Conservation (phyloP, 2,797 vertebrate genomes). For the Gymnopithys bicolor region DNA sequence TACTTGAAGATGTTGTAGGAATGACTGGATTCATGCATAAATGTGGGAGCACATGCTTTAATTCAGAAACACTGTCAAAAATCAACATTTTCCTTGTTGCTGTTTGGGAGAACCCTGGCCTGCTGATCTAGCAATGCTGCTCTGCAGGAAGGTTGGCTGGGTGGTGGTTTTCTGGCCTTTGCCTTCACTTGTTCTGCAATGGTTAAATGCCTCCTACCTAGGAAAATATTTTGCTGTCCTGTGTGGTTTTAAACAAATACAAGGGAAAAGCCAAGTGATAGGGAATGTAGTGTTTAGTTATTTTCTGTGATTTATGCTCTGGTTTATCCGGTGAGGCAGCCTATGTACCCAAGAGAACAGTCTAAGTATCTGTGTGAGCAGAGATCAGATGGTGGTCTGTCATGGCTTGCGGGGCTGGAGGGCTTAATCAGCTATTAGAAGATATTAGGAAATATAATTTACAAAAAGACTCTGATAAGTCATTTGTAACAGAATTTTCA, state of each 20-base stretch:
- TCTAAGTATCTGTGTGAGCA: neutral
- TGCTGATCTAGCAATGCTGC: neutral
- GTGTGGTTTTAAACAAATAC: neutral
- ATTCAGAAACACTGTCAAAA: neutral
- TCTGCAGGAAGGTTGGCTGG: neutral
- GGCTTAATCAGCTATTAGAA: constrained; percentile 10
- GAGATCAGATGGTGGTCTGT: neutral
- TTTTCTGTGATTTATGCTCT: neutral
- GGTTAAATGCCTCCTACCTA: constrained; percentile 13
- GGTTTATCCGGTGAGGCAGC: neutral
- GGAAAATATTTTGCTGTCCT: constrained; percentile 32
- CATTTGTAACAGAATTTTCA: neutral
- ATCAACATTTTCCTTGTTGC: neutral
- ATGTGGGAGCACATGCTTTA: neutral
- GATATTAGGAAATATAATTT: neutral
- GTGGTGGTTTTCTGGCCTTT: neutral
- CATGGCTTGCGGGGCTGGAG: neutral
- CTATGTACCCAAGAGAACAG: neutral
- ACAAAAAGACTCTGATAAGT: neutral
- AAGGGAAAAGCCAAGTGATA: neutral
- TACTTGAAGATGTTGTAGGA: neutral
- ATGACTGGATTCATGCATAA: neutral
- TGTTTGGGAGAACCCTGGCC: neutral
- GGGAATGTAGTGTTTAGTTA: neutral
- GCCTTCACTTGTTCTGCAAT: neutral